These are phyloP conservation scores for Cyprichromis sp. DNA, from an alignment of 2,113 vertebrate species.

Conservation along the genomic window DNA sequence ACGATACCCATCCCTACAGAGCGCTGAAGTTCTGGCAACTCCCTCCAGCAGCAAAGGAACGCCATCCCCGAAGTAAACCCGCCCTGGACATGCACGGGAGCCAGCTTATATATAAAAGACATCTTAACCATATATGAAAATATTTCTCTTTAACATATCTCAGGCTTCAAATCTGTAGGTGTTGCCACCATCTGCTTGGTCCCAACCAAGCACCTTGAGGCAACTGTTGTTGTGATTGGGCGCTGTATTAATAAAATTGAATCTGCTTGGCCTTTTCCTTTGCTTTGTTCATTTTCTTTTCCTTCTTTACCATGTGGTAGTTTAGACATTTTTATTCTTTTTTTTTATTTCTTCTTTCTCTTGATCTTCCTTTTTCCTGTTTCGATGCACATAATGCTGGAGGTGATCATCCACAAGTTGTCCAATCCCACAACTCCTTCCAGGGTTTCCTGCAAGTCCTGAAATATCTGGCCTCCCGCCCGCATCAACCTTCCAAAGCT, in stretches of 20 bases:
- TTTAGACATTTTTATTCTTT: background rate
- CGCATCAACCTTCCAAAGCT: background rate
- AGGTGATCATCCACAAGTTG: background rate
- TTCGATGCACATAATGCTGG: background rate
- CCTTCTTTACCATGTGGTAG: background rate
- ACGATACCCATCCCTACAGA: no score
- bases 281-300: background rate
- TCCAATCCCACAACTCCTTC: background rate
- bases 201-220: background rate
- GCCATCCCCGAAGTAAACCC: background rate
- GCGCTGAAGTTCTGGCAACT: background rate
- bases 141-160: background rate
- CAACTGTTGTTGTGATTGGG: background rate
- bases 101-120: background rate
- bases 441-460: background rate
- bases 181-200: background rate
- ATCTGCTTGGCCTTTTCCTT: background rate
- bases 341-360: background rate
- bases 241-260: fast-evolving
- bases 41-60: background rate
- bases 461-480: background rate
- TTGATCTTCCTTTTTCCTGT: background rate
- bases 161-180: background rate
- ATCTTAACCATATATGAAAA: background rate
- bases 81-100: background rate